These are phyloP conservation scores for Cancer borealis DNA, from an alignment of 2,888 invertebrate genomes.

Conservation along the genomic window DNA sequence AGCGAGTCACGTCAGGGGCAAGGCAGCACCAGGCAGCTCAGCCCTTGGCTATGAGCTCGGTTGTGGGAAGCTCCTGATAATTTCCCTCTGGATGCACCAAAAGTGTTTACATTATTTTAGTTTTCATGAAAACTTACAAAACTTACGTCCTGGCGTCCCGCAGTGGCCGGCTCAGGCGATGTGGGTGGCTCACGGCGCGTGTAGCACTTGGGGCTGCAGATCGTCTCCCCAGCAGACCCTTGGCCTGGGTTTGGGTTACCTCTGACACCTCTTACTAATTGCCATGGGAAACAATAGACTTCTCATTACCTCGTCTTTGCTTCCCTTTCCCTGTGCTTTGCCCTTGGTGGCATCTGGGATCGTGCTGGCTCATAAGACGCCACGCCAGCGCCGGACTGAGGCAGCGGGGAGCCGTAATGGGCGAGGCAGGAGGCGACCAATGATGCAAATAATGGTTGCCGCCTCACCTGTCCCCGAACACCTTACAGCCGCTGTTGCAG, in stretches of 20 bases:
- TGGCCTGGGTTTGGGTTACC: background rate
- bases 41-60: slow-evolving; percentile 23
- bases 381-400: slow-evolving; percentile 41
- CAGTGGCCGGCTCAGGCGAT: background rate
- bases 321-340: background rate
- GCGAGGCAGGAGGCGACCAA: slow-evolving; percentile 48
- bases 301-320: background rate
- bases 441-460: slow-evolving; percentile 47
- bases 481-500: background rate
- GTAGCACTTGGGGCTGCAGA: background rate
- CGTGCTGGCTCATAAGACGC: slow-evolving; percentile 10
- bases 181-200: background rate
- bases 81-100: slow-evolving; percentile 38
- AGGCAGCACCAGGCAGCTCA: background rate
- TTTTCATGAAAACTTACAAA: slow-evolving; percentile 38
- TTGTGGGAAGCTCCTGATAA: slow-evolving; percentile 27
- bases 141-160: slow-evolving; percentile 23
- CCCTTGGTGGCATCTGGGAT: background rate
- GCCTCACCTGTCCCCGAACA: background rate
- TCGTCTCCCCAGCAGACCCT: background rate
- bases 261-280: background rate
- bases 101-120: slow-evolving; percentile 35
- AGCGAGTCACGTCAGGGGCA: background rate
- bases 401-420: slow-evolving; percentile 52
- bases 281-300: background rate